phyloP scores from a whole-genome alignment of 2,113 vertebrate genomes.

The Aegotheles bennettii region DNA sequence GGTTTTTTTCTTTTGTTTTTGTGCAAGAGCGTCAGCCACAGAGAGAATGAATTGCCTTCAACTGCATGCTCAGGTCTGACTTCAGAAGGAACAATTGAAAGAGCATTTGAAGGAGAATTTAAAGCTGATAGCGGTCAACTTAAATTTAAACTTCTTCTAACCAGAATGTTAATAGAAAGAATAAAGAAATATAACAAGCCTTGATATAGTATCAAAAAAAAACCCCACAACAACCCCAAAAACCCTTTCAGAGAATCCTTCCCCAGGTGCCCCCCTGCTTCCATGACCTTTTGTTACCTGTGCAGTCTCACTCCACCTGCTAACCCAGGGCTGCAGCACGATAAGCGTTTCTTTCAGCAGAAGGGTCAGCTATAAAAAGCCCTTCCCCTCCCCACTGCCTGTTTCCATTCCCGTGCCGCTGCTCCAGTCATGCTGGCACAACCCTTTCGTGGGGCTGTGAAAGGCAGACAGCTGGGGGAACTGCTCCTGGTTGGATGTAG shows the following conservation, averaged over 20 bases:
- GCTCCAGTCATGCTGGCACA: background rate
- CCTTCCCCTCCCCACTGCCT: slow-evolving; percentile 9
- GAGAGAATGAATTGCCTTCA: background rate
- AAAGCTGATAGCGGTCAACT: background rate
- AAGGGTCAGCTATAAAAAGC: slow-evolving; percentile 62
- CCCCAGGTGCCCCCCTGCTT: background rate
- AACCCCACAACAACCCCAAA: too few species aligned
- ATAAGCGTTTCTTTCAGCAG: slow-evolving; percentile 41
- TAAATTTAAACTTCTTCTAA: background rate
- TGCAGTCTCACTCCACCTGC: slow-evolving; percentile 39
- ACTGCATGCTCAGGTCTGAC: background rate
- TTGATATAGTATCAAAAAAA: background rate
- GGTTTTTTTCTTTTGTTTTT: background rate
- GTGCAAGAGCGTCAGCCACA: background rate
- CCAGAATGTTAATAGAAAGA: background rate
- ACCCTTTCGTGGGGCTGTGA: background rate
- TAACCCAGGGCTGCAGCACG: background rate
- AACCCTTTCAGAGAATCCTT: background rate
- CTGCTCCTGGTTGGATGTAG: background rate
- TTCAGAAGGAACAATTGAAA: background rate
- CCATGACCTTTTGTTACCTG: slow-evolving; percentile 36
- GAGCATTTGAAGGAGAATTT: background rate
- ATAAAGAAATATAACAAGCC: background rate
- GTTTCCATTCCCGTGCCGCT: slow-evolving; percentile 1
- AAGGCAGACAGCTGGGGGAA: background rate